Percentiles rank a stretch among this genome's conserved stretches.
Evolutionary conservation across 2,113 vertebrate species (phyloP).

Genomic region (Cynopterus brachyotis): DNA sequence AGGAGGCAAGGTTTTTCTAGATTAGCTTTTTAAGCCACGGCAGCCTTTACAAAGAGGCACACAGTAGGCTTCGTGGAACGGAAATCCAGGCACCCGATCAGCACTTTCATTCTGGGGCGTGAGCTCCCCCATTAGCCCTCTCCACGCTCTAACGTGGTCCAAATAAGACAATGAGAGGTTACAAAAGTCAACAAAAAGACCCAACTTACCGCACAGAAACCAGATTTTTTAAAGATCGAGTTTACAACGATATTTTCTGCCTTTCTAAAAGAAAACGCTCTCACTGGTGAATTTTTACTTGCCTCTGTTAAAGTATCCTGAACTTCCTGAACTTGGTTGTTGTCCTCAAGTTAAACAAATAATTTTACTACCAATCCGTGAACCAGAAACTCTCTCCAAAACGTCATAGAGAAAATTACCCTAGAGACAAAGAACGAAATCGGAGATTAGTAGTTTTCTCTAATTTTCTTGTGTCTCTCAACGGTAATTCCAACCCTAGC

Average conservation of each 20-base stretch:
- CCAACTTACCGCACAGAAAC: not conserved
- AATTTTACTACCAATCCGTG: not conserved
- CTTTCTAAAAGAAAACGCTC: slow-evolving; percentile 37
- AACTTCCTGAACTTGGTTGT: not conserved
- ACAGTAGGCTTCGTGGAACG: not conserved
- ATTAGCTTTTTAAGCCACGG: not conserved
- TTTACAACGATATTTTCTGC: not conserved
- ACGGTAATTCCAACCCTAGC: not conserved
- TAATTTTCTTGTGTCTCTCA: not conserved
- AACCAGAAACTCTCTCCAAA: not conserved
- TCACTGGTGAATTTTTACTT: not conserved
- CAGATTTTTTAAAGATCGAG: not conserved
- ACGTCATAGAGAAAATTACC: not conserved
- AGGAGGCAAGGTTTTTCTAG: not conserved
- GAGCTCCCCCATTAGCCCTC: not conserved
- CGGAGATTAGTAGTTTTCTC: not conserved
- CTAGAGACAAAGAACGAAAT: slow-evolving; percentile 27
- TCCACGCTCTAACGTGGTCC: not conserved
- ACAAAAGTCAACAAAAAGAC: not conserved
- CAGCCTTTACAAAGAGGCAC: not conserved
- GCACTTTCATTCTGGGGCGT: not conserved
- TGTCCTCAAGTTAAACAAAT: not conserved
- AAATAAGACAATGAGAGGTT: not conserved
- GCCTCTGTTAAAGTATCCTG: not conserved
- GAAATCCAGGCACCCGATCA: not conserved